Conservation (phyloP, 2,113 vertebrate genomes). For the Hepsetus odoe region DNA sequence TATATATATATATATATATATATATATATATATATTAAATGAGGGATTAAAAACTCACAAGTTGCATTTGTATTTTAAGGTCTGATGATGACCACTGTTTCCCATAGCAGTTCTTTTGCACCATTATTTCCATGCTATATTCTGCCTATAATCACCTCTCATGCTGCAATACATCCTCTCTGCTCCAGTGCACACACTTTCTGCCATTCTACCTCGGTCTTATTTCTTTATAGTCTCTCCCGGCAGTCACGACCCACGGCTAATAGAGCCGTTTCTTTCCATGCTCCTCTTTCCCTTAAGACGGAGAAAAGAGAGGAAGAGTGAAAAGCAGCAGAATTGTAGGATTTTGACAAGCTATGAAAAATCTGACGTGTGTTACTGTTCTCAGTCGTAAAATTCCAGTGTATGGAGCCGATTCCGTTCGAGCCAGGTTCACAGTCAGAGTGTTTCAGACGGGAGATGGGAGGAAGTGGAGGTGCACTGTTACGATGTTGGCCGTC, state of each 20-base stretch:
- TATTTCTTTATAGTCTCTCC: conserved; percentile 15
- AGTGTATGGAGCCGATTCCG: conserved; percentile 46
- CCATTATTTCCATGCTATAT: conserved; percentile 4
- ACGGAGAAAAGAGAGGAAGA: conserved; percentile 34
- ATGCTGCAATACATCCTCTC: background rate
- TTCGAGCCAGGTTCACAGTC: conserved; percentile 60
- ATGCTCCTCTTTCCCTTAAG: background rate
- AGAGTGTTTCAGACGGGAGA: conserved; percentile 49
- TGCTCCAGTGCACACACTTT: background rate
- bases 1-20: no score
- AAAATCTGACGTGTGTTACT: conserved; percentile 60
- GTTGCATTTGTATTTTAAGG: no score
- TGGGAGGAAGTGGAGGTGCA: conserved; percentile 52
- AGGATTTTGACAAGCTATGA: conserved; percentile 58
- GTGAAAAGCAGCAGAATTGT: conserved; percentile 40
- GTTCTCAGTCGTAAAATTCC: conserved; percentile 58
- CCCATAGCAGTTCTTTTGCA: background rate
- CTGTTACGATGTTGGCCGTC: conserved; percentile 67
- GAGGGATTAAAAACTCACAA: no score
- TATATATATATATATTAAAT: no score
- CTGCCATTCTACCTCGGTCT: background rate
- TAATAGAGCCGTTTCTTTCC: conserved; percentile 36
- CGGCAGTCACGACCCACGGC: conserved; percentile 13
- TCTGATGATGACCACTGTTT: background rate
- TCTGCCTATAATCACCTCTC: background rate